Base-by-base conservation (phyloP, 2,113 vertebrate genomes). In the Sclerurus mexicanus region DNA sequence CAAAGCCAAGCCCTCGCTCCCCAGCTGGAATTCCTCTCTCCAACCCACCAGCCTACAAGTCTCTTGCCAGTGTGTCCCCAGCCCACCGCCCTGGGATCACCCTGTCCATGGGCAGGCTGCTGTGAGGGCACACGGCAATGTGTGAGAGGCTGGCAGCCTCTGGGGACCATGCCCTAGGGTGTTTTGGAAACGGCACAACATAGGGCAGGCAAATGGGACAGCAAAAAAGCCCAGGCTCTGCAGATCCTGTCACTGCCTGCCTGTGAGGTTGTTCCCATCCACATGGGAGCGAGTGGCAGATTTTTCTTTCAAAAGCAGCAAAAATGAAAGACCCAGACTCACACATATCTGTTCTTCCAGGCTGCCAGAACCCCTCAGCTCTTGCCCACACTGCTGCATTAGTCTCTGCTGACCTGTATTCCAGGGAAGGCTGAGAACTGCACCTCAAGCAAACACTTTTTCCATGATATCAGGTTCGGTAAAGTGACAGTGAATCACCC, bases 31-130 rank as follows among this genome's bases (percentile, higher is more conserved):
- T 11, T 46, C 44, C 60, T 58, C 49, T 79, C 46, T 42, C 23
- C 28, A 44, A 19, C 31, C 20, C 52, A 37, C 23, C 28, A 64
- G 16, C 28, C n/a, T 50, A 30, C 11, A 44, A 37, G 69, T 22
- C 14, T 53, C 44, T 59, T 24, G 23, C 39, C 63, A 53, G 30
- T 2, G 8, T 53, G 42, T 27, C 63, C 60, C 33, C 46, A 37
- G 13, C 13, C 21, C 47, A 46, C 30, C 15, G 12, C 24, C 31
- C 50, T 52, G 44, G 60, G 31, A 64, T 12, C 0, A 0, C 31
- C 28, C 17, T 49, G 62, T 37, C 68, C 1, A 1, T 0, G 0
- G 55, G 60, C 28, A 56, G 50, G 59, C 47, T 73, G 52, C 28
- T 28, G n/a, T 0, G 6, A 73, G 53, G 33, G 83, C 42, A 35